Evolutionary conservation across 2,888 invertebrate species (phyloP).

Genomic region (Seira ritae): DNA sequence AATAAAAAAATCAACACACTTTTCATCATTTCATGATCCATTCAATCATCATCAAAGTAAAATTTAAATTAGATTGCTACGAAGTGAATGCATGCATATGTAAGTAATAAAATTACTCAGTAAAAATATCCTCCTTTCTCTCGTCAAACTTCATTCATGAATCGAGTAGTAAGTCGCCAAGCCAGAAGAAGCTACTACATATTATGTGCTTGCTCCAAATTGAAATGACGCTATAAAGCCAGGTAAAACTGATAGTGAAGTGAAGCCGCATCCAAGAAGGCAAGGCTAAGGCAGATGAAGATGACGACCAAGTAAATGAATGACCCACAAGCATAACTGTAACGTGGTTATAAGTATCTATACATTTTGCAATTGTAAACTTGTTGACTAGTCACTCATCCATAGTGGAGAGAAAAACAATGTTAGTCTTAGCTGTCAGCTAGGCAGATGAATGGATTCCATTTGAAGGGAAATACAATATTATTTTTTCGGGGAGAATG

Average conservation of each 20-base stretch:
- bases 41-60: too few species aligned
- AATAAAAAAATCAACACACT: background rate
- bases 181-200: too few species aligned
- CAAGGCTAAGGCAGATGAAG: background rate
- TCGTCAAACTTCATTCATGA: slow-evolving; percentile 27
- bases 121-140: slow-evolving; percentile 27
- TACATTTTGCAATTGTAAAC: slow-evolving; percentile 24
- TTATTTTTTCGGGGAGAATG: background rate
- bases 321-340: slow-evolving; percentile 59
- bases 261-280: background rate
- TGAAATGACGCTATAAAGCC: background rate
- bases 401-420: background rate
- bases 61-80: background rate
- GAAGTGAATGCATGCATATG: background rate
- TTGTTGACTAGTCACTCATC: background rate
- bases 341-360: slow-evolving; percentile 30
- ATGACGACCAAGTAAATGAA: slow-evolving; percentile 33
- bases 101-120: background rate
- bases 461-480: background rate
- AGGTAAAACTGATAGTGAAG: slow-evolving; percentile 37
- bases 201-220: background rate
- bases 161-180: background rate
- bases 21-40: background rate
- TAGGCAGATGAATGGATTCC: background rate
- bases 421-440: background rate